Base-by-base conservation (phyloP, 1,140 invertebrate genomes). In the Drosophila athabasca region DNA sequence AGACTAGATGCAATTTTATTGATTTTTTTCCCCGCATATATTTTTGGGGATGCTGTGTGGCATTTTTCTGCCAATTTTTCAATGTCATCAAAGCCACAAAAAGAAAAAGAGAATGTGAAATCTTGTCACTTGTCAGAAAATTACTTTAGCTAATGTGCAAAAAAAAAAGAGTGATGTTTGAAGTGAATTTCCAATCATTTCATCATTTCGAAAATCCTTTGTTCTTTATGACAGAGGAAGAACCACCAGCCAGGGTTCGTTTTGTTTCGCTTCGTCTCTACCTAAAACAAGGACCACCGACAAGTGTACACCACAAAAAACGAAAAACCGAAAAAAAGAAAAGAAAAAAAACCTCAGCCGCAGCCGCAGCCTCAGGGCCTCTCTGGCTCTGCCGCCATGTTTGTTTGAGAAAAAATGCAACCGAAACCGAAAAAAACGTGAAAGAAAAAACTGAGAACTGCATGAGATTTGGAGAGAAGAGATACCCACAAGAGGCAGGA, bases 1-100 rank as follows among this genome's bases (percentile, higher is more conserved):
- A 51, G 44, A 53, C 58, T 78, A 76, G 59, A 77, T 88, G 83
- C 83, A 84, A 8, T 78, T 85, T 74, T 85, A 85, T 89, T 79
- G 80, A 87, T 85, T 85, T 85, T 77, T 62, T 75, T 53, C 44
- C 26, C 35, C 35, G 35, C 35, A 39, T 39, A 11, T 7, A 31
- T 55, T 53, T 55, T 53, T 54, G 39, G 35, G 52, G 73, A 76
- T 71, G 72, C 41, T 73, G 62, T 72, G 51, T 55, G 39, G 70
- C 46, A 31, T 55, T 62, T 55, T 51, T 46, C 45, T 65, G 54
- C 54, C 51, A 51, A 62, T 51, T 45, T 70, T 70, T 70, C 67
- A 73, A 73, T 73, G 70, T 73, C 70, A 3, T 26, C 24, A 26
- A 26, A 26, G 4, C 24, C 24, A 26, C 24, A 52, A 66, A 64